Base-by-base conservation (phyloP, 2,113 vertebrate genomes). In the Heterotis niloticus region DNA sequence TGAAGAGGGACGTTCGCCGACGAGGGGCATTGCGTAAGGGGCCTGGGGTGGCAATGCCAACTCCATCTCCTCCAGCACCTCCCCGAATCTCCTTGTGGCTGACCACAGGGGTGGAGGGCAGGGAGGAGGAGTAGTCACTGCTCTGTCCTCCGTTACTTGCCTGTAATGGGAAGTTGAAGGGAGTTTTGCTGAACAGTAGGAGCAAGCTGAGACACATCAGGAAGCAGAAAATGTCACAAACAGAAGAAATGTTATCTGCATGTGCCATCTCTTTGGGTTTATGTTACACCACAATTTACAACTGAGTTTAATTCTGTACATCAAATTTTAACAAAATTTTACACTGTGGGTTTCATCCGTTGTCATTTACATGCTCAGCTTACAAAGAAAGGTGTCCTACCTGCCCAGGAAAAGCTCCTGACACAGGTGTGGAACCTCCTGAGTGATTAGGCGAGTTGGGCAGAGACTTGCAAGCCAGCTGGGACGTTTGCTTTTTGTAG, bases 371-470 rank as follows among this genome's bases (percentile, higher is more conserved):
- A 44, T 4, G 34, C 34, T 7, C 7, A 44, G 34, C 34, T 44
- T 44, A 44, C 34, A 44, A 2, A 44, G 20, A 3, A 20, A 44
- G 0, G 44, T 20, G 10, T 4, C 18, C 52, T 88, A 95, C 94
- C 94, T 95, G 94, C 75, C 94, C 91, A 0, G 93, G 91, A 44
- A 88, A 86, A 1, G 91, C 87, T 0, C 90, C 89, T 1, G 92
- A 92, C 28, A 96, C 91, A 0, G 96, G 95, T 0, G 95, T 96
- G 81, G 96, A 96, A 20, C 93, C 93, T 5, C 95, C 93, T 0
- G 96, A 96, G 89, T 98, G 96, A 83, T 94, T 97, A 11, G 96
- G 96, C 1, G 95, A 96, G 90, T 95, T 98, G 0, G 96, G 96
- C 34, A 98, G 90, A 20, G 96, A 98, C 83, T 98, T 98, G 91